Percentiles rank a stretch among this genome's conserved stretches.
These are phyloP conservation scores for Drosophila pseudoananassae DNA, from an alignment of 1,140 invertebrate species.

Conservation along the genomic window DNA sequence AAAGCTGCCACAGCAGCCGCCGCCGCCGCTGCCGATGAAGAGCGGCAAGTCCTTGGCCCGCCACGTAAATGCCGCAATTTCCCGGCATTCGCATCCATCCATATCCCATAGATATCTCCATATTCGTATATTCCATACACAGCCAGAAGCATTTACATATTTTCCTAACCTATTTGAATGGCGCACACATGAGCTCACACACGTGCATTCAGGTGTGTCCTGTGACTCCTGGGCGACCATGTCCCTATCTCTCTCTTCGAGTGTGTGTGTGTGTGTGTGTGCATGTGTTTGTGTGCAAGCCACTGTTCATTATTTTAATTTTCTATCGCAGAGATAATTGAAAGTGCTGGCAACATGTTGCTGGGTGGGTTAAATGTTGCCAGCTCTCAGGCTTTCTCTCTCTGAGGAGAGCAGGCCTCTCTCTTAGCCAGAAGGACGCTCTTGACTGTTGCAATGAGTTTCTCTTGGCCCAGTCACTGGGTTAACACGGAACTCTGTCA, in stretches of 20 bases:
- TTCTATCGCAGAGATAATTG: conserved; percentile 68
- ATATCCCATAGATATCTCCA: conserved; percentile 20
- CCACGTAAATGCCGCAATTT: conserved; percentile 60
- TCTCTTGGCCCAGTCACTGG: conserved; percentile 53
- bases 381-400: conserved; percentile 7
- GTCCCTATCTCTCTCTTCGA: neutral
- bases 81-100: conserved; percentile 36
- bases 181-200: conserved; percentile 21
- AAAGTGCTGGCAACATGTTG: conserved; percentile 63
- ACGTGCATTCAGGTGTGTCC: conserved; percentile 25
- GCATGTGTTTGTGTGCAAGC: conserved; percentile 16
- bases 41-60: conserved; percentile 42
- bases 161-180: conserved; percentile 49
- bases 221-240: neutral
- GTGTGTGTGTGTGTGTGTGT: conserved; percentile 17
- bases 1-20: conserved; percentile 13
- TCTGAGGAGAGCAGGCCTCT: neutral
- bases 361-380: conserved; percentile 22
- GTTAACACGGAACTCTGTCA: conserved; percentile 72
- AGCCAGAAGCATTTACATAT: conserved; percentile 50
- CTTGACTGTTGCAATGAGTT: conserved; percentile 2
- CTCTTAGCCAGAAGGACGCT: conserved; percentile 12
- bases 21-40: conserved; percentile 10
- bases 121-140: conserved; percentile 18
- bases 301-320: conserved; percentile 79